Evolutionary conservation across 2,888 invertebrate genomes (phyloP).

Genomic region (Hesperia comma): DNA sequence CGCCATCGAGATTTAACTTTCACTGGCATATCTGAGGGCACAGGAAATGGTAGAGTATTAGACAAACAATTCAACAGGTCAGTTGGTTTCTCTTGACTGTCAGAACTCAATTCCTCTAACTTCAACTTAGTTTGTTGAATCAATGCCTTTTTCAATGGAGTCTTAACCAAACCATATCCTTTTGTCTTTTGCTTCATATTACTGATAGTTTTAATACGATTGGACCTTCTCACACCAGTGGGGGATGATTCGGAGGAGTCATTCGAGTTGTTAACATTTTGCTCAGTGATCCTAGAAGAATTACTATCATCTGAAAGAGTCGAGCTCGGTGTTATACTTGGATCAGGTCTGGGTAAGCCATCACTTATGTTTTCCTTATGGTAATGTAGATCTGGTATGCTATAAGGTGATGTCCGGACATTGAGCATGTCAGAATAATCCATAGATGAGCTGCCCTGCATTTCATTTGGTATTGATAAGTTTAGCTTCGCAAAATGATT

Average conservation of each 20-base stretch:
- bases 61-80: constrained; percentile 60
- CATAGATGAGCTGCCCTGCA: constrained; percentile 53
- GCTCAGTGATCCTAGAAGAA: constrained; percentile 70
- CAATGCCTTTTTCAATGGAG: constrained; percentile 76
- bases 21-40: constrained; percentile 86
- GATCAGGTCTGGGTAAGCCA: constrained; percentile 66
- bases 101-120: constrained; percentile 84
- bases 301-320: constrained; percentile 78
- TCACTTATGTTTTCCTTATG: constrained; percentile 57
- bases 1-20: constrained; percentile 92
- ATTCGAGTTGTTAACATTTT: constrained; percentile 66
- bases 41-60: constrained; percentile 72
- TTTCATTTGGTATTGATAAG: constrained; percentile 51
- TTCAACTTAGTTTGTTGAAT: constrained; percentile 81
- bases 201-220: constrained; percentile 90
- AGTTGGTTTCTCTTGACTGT: constrained; percentile 72
- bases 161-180: constrained; percentile 86
- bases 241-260: constrained; percentile 79
- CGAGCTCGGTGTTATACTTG: constrained; percentile 75
- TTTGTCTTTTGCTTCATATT: constrained; percentile 86
- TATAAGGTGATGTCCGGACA: constrained; percentile 56
- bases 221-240: constrained; percentile 88
- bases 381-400: constrained; percentile 60
- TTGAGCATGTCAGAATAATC: constrained; percentile 58
- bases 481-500: constrained; percentile 73